phyloP scores from a whole-genome alignment of 37 sponge, comb jelly and placozoan species.

The Theonella swinhoei region DNA sequence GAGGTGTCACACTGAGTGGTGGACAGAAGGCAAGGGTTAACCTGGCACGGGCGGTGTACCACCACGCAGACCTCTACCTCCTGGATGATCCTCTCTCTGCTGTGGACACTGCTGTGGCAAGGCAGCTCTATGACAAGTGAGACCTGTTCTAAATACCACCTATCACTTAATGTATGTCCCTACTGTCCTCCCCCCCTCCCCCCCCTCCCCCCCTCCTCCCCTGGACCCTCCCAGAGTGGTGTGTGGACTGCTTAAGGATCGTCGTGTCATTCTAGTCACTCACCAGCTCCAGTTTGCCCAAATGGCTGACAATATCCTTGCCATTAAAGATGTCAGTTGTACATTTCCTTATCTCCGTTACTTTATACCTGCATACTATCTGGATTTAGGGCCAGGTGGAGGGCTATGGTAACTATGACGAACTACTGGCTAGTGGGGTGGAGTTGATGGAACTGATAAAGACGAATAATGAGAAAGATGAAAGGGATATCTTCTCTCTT shows the following conservation, averaged over 20 bases:
- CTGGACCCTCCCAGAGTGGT: slow-evolving; percentile 55
- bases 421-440: slow-evolving; percentile 18
- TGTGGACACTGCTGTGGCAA: slow-evolving; percentile 80
- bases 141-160: not conserved
- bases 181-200: not conserved
- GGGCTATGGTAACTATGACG: slow-evolving; percentile 18
- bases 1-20: slow-evolving; percentile 93
- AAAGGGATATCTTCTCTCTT: not conserved
- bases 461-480: not conserved
- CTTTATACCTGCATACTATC: not conserved
- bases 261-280: slow-evolving; percentile 76
- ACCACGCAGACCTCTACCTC: slow-evolving; percentile 74
- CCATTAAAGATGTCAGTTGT: slow-evolving; percentile 71
- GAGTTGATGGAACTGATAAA: not conserved
- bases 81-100: slow-evolving; percentile 92
- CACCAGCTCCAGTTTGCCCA: slow-evolving; percentile 87
- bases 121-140: slow-evolving; percentile 76
- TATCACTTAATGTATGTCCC: not conserved
- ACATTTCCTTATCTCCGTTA: not conserved
- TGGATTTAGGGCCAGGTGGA: slow-evolving; percentile 15
- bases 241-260: slow-evolving; percentile 60
- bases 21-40: slow-evolving; percentile 95
- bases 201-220: too few species aligned
- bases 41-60: slow-evolving; percentile 88
- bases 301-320: slow-evolving; percentile 69